phyloP scores from a whole-genome alignment of 1,140 invertebrate genomes.

The Saccostrea cuccullata region DNA sequence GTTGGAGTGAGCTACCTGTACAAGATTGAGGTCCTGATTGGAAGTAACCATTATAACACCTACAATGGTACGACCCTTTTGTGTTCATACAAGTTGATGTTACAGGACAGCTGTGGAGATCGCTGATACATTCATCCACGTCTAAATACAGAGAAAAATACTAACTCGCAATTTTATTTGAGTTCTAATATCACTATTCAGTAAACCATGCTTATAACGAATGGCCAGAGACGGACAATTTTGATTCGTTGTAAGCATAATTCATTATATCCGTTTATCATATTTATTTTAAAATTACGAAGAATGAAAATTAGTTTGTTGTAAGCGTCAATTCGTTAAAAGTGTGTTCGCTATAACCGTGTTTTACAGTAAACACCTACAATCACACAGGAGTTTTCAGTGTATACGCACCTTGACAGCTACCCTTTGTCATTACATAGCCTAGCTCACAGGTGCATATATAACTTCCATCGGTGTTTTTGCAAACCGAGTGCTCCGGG shows the following conservation, averaged over 20 bases:
- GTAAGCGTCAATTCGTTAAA: no score
- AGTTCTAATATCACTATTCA: no score
- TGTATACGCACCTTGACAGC: constrained; percentile 51
- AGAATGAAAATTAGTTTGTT: no score
- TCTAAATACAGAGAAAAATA: constrained; percentile 52
- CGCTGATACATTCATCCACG: constrained; percentile 58
- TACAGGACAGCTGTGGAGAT: constrained; percentile 47
- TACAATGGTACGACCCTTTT: constrained; percentile 57
- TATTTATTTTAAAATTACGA: no score
- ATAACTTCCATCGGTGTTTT: constrained; percentile 57
- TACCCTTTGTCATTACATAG: constrained; percentile 42
- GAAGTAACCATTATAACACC: constrained; percentile 53
- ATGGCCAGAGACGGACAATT: no score
- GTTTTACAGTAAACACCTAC: no score
- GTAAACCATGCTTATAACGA: no score
- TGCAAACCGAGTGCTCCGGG: constrained; percentile 46
- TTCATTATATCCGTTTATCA: no score
- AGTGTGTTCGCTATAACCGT: no score
- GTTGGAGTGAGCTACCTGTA: constrained; percentile 1
- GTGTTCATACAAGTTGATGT: constrained; percentile 57
- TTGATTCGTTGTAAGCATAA: no score
- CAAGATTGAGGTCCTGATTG: background rate
- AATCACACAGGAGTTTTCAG: no score
- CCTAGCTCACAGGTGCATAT: constrained; percentile 55
- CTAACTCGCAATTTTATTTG: background rate